Percentiles rank a stretch among this genome's conserved stretches.
Conservation (phyloP, 2,888 invertebrate species). For the Tachina fera region DNA sequence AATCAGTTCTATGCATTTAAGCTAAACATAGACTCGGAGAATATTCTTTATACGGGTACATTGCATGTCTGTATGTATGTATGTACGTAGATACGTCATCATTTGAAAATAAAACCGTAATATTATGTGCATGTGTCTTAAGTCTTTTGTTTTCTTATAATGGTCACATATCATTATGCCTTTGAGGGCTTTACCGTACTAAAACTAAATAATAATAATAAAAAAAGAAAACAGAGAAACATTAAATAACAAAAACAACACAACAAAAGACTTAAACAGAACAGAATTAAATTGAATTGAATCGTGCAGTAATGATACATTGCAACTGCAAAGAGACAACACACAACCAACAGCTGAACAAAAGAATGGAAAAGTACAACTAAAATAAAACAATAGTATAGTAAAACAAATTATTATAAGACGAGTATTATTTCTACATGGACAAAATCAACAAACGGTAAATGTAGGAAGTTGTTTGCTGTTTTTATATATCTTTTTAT, state of each 20-base stretch:
- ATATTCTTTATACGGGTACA: neutral
- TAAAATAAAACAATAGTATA: constrained; percentile 22
- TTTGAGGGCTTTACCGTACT: constrained; percentile 56
- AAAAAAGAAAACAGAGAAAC: neutral
- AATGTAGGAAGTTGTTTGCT: constrained; percentile 60
- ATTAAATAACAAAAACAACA: neutral
- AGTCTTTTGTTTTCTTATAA: constrained; percentile 57
- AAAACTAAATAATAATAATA: constrained; percentile 18
- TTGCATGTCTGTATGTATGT: neutral
- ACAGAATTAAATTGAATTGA: constrained; percentile 37
- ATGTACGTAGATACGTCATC: constrained; percentile 19
- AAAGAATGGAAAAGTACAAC: constrained; percentile 29
- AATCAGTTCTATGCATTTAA: neutral
- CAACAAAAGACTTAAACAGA: neutral
- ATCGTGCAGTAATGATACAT: constrained; percentile 39
- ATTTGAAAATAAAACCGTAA: constrained; percentile 16
- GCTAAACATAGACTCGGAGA: neutral
- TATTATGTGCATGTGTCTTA: constrained; percentile 54
- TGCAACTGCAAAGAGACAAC: neutral
- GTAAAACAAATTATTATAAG: constrained; percentile 25
- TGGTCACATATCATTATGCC: constrained; percentile 47
- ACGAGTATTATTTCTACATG: neutral
- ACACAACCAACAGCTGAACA: constrained; percentile 6
- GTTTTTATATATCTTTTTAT: constrained; percentile 13
- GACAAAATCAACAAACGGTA: constrained; percentile 51